Evolutionary conservation across 2,113 vertebrate genomes (phyloP), one percentile per base, ranked within the genome.

Genomic region (Heloderma charlesbogerti): DNA sequence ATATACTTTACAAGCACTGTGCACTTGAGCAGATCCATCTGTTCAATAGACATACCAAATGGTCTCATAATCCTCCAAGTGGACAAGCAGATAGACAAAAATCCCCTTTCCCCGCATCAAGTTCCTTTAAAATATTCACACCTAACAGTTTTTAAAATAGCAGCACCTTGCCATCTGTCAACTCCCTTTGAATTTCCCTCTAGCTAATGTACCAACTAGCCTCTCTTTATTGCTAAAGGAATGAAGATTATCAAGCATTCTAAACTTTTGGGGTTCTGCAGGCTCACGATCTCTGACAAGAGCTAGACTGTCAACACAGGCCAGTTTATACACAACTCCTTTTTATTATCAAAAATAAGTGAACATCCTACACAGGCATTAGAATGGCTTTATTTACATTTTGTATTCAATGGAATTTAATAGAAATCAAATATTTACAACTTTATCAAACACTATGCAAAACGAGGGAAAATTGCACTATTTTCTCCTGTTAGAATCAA

Each of bases 351-450:
- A 89, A 51, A 69, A 10, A 60, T 82, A 95, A 92, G 40, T 93
- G 93, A 95, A 89, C 5, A 89, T 22, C 31, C 91, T 51, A 94
- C 51, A 86, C 37, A 89, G 89, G 86, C 92, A 96, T 95, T 93
- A 96, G 95, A 96, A 97, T 95, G 95, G 91, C 92, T 98, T 98
- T 98, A 98, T 98, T 98, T 98, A 97, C 96, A 97, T 95, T 97
- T 96, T 93, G 94, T 97, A 96, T 96, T 96, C 95, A 98, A 98
- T 95, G 94, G 15, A 72, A 96, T 96, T 96, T 95, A 95, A 95
- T 98, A 98, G 93, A 98, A 98, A 98, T 98, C 43, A 92, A 95
- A 93, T 97, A 98, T 98, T 97, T 98, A 98, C 97, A 98, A 87
- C 92, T 82, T 96, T 96, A 97, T 94, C 75, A 95, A 94, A 66